A percentile compares a stretch with the other conserved stretches of the same genome.
phyloP scores from a whole-genome alignment of 2,113 vertebrate genomes.

The Malaclemys terrapin region DNA sequence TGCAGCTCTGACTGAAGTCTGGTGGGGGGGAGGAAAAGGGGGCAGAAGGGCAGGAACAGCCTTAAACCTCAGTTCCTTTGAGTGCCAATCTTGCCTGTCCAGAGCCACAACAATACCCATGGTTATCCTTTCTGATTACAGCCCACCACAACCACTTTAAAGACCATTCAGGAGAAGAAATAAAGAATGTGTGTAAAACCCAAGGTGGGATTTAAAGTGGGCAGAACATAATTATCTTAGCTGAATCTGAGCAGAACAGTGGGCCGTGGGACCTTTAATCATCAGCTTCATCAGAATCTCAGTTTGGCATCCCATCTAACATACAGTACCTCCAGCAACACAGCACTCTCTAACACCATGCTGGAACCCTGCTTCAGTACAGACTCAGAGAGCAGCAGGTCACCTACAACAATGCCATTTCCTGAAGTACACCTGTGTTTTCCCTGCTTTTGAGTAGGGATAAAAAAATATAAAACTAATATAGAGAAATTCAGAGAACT shows the following conservation, averaged over 20 bases:
- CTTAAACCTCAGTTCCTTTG: not conserved
- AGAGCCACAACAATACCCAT: rapidly evolving
- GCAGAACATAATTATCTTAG: not conserved
- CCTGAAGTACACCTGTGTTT: not conserved
- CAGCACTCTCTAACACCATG: not conserved
- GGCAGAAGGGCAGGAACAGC: not conserved
- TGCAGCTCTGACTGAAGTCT: not conserved
- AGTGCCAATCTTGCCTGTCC: not conserved
- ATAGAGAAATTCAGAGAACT: not conserved
- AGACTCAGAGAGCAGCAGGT: not conserved
- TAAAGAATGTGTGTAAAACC: rapidly evolving
- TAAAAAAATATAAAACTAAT: not conserved
- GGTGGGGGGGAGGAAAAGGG: rapidly evolving
- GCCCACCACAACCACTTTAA: not conserved
- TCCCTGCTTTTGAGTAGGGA: not conserved
- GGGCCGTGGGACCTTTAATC: not conserved
- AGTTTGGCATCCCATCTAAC: not conserved
- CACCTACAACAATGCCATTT: not conserved
- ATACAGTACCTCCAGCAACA: not conserved
- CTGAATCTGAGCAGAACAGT: not conserved
- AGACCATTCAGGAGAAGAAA: not conserved
- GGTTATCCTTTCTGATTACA: not conserved
- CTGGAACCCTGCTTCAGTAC: not conserved
- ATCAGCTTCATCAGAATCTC: rapidly evolving
- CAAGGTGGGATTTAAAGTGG: not conserved